These are phyloP conservation scores for Chionoecetes opilio DNA, from an alignment of 1,140 invertebrate genomes.

Conservation along the genomic window DNA sequence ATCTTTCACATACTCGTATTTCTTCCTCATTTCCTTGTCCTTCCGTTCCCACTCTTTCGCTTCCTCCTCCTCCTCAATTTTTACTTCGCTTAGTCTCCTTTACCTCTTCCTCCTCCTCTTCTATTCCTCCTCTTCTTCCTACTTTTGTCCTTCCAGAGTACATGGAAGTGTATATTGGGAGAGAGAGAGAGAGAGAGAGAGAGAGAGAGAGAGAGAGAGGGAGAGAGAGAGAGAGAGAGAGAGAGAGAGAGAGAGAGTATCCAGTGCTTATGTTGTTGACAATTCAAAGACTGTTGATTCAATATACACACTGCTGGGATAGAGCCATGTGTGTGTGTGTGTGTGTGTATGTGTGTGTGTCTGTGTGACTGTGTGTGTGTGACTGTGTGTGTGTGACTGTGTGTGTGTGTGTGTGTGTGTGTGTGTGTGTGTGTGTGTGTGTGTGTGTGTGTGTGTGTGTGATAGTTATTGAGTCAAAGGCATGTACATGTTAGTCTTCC, in stretches of 20 bases:
- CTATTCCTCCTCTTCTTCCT: no score
- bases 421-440: slow-evolving; percentile 38
- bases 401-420: slow-evolving; percentile 19
- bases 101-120: no score
- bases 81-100: no score
- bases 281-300: no score
- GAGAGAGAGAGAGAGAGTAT: no score
- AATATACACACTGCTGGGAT: no score
- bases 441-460: slow-evolving; percentile 25
- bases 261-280: no score
- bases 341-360: no score
- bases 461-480: neutral
- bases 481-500: neutral
- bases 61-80: neutral
- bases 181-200: slow-evolving; percentile 14
- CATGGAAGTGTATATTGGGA: no score
- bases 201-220: neutral
- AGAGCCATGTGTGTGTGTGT: neutral
- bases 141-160: no score
- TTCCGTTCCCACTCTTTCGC: neutral
- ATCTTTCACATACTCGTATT: no score
- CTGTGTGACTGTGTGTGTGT: neutral
- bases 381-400: neutral
- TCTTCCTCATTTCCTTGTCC: neutral
- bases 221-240: neutral